These are phyloP conservation scores for Dendroctonus valens DNA, from an alignment of 1,140 invertebrate species.

Conservation along the genomic window DNA sequence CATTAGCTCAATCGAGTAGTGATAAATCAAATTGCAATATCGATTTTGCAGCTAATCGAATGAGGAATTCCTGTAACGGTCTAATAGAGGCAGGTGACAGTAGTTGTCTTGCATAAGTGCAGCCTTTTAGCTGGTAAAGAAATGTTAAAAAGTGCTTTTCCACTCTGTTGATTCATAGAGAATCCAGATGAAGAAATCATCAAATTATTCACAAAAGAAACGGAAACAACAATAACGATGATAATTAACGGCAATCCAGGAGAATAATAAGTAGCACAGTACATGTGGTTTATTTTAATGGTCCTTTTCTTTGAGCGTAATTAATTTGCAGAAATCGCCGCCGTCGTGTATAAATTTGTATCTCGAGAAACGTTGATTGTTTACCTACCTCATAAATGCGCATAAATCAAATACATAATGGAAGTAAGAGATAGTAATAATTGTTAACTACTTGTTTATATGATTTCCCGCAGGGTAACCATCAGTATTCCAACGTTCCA, in stretches of 20 bases:
- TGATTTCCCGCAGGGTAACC: no score
- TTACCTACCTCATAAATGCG: neutral
- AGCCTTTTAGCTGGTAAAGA: no score
- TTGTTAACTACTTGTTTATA: no score
- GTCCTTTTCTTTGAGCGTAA: neutral
- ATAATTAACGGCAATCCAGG: neutral
- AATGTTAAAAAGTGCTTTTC: no score
- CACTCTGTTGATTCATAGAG: no score
- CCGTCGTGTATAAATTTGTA: neutral
- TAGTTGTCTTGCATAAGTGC: no score
- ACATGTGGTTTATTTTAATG: neutral
- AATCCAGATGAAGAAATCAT: no score
- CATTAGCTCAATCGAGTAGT: no score
- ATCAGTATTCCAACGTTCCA: no score
- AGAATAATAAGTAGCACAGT: neutral
- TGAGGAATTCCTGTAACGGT: constrained; percentile 6
- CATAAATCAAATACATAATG: neutral
- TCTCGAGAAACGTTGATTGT: neutral
- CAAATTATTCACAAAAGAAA: no score
- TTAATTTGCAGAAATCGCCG: constrained; percentile 1
- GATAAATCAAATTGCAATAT: neutral
- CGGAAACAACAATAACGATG: no score
- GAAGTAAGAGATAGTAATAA: neutral
- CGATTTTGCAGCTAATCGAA: constrained; percentile 4
- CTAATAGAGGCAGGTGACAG: constrained; percentile 1